Evolutionary conservation across 2,113 vertebrate genomes (phyloP), one percentile per base, ranked within the genome.

Genomic region (Pagrus major): DNA sequence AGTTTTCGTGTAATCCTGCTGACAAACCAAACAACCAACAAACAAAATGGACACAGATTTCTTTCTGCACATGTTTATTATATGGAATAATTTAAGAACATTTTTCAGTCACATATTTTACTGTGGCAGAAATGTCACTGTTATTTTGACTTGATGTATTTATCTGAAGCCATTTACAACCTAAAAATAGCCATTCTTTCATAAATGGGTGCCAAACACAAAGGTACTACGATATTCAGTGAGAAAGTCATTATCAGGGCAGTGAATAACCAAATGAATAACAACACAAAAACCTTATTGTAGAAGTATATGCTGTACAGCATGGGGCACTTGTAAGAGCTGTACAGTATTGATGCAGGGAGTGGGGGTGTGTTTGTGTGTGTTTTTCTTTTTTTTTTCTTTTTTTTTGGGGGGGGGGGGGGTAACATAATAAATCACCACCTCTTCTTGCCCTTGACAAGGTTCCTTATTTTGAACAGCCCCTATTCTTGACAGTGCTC

Each of bases 371-470:
- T 5, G 18, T 4, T 42, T 21, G 52, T 23, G 51, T 10, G 73
- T 0, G 47, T n/a, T n/a, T n/a, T n/a, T n/a, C n/a, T n/a, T n/a
- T n/a, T n/a, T n/a, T n/a, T n/a, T n/a, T n/a, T n/a, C n/a, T n/a
- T n/a, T n/a, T n/a, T n/a, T n/a, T n/a, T n/a, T n/a, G n/a, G n/a
- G n/a, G n/a, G 46, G 44, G 25, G 49, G 1, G 27, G 65, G 35
- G 35, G 18, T 1, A 21, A 25, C 2, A 41, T 49, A 44, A 83
- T 68, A 66, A 80, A 83, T 79, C 42, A 67, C 65, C 44, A 75
- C 58, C 65, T 80, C 71, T 60, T 76, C 54, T 81, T 89, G 91
- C 60, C 89, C 92, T 92, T 93, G 92, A 89, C 70, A 68, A 66
- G 66, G 87, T 91, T 90, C 74, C 83, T 76, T 78, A 78, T 78